These are phyloP conservation scores for Euspilapteryx auroguttella DNA, from an alignment of 2,888 invertebrate species.

Conservation along the genomic window DNA sequence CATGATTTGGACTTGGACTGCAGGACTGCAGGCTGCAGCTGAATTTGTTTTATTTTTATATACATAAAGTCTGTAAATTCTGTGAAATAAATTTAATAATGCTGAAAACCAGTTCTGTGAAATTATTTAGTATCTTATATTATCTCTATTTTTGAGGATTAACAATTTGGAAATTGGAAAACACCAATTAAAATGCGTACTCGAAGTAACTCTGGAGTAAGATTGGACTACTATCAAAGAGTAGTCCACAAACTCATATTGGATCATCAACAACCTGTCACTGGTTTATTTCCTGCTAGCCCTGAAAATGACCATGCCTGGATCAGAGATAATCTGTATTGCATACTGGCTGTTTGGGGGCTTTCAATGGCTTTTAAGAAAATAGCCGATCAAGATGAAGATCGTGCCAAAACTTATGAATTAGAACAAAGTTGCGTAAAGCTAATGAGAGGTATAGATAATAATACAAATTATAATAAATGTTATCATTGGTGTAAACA, in stretches of 20 bases:
- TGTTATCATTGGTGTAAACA: no score
- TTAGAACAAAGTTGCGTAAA: slow-evolving; percentile 92
- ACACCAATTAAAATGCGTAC: slow-evolving; percentile 82
- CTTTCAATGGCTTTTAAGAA: slow-evolving; percentile 98
- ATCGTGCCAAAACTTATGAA: slow-evolving; percentile 96
- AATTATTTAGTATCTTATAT: no score
- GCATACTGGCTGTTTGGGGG: slow-evolving; percentile 97
- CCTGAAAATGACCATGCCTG: slow-evolving; percentile 90
- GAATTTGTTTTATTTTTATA: no score
- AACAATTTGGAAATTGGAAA: no score
- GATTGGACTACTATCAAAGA: slow-evolving; percentile 95
- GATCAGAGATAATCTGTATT: slow-evolving; percentile 98
- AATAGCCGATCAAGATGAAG: slow-evolving; percentile 98
- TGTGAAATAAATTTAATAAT: no score
- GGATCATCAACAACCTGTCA: slow-evolving; percentile 93
- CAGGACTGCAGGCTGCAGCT: no score
- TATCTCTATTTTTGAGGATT: no score
- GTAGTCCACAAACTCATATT: slow-evolving; percentile 93
- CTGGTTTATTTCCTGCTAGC: slow-evolving; percentile 93
- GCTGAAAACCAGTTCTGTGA: no score
- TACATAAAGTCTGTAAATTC: no score
- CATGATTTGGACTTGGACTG: no score
- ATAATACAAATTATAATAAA: no score
- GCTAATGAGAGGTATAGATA: slow-evolving; percentile 70
- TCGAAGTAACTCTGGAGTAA: slow-evolving; percentile 87